Evolutionary conservation across 2,888 invertebrate genomes (phyloP).

Genomic region (Tanytarsus gracilentus): DNA sequence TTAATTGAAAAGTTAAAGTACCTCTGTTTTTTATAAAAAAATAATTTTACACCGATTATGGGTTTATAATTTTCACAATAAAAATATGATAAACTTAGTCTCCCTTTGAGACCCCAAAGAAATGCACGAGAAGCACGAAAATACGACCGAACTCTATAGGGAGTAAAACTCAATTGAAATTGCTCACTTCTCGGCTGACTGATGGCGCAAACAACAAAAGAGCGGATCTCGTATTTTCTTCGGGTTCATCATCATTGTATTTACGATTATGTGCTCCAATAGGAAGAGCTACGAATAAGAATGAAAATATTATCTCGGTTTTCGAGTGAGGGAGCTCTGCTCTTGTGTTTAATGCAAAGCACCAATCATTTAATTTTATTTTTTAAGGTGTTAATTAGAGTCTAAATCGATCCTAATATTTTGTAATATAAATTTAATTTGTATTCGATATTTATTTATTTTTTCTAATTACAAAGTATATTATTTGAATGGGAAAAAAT

Average conservation of each 20-base stretch:
- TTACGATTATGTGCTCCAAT: slow-evolving; percentile 13
- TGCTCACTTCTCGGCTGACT: slow-evolving; percentile 21
- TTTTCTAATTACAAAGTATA: background rate
- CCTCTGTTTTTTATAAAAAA: background rate
- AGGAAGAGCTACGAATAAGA: slow-evolving; percentile 1
- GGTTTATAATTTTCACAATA: background rate
- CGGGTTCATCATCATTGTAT: slow-evolving; percentile 3
- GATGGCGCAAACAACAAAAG: background rate
- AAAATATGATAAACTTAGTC: background rate
- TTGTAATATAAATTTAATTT: no score
- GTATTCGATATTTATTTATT: background rate
- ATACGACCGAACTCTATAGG: slow-evolving; percentile 25
- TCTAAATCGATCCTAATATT: no score
- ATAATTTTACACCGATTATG: background rate
- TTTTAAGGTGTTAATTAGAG: background rate
- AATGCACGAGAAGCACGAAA: background rate
- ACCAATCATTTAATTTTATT: slow-evolving; percentile 10
- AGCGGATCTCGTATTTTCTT: slow-evolving; percentile 22
- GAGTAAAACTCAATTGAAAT: slow-evolving; percentile 24
- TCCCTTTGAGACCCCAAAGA: background rate
- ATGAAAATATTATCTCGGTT: no score
- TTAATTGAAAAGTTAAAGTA: no score
- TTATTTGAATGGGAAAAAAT: no score
- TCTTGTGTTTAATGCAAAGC: no score
- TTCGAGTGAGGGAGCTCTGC: slow-evolving; percentile 1